These are phyloP conservation scores for Sebastolobus alascanus DNA, from an alignment of 2,797 vertebrate species.

Conservation along the genomic window DNA sequence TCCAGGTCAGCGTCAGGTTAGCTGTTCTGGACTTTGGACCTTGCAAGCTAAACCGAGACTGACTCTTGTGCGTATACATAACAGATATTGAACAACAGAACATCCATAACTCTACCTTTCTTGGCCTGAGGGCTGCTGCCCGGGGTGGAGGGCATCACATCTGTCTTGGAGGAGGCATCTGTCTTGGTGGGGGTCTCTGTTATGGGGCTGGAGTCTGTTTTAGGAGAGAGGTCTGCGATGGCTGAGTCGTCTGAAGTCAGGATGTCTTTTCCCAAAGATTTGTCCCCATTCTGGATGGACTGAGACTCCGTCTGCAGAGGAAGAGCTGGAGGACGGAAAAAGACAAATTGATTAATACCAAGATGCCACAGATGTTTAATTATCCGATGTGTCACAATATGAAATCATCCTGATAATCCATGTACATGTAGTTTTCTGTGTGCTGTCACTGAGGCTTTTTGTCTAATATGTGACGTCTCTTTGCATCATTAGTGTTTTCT, in stretches of 20 bases:
- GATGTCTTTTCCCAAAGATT: slow-evolving; percentile 63
- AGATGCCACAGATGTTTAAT: background rate
- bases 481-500: background rate
- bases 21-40: too few relatives aligned
- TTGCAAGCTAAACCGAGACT: background rate
- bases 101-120: slow-evolving; percentile 75
- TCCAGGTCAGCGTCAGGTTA: too few relatives aligned
- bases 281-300: slow-evolving; percentile 69
- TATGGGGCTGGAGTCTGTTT: slow-evolving; percentile 75
- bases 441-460: background rate
- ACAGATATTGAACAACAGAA: background rate
- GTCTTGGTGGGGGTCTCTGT: slow-evolving; percentile 71
- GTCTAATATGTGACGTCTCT: background rate
- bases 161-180: slow-evolving; percentile 73
- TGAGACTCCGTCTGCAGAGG: slow-evolving; percentile 70
- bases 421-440: background rate
- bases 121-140: slow-evolving; percentile 78
- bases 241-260: slow-evolving; percentile 81
- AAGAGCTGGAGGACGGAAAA: slow-evolving; percentile 68
- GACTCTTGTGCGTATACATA: background rate
- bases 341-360: background rate
- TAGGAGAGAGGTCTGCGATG: slow-evolving; percentile 77
- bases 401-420: background rate
- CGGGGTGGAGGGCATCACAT: slow-evolving; percentile 66
- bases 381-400: background rate